A percentile compares a stretch with the other conserved stretches of the same genome.
Evolutionary conservation across 2,113 vertebrate genomes (phyloP).

Genomic region (Eclectus roratus): DNA sequence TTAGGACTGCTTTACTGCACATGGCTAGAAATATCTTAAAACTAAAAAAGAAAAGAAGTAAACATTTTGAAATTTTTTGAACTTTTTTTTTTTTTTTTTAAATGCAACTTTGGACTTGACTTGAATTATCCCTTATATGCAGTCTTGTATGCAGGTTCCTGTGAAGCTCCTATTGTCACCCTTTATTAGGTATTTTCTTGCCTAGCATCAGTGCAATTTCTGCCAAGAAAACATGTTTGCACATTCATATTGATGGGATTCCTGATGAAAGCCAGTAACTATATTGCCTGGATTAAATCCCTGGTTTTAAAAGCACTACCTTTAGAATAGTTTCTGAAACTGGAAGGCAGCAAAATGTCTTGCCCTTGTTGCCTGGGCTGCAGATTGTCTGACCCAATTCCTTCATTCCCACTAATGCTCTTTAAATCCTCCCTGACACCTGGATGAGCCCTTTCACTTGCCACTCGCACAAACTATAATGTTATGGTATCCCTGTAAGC

Average conservation of each 20-base stretch:
- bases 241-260: not conserved
- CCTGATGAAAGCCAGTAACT: not conserved
- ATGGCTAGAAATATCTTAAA: not conserved
- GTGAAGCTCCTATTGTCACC: not conserved
- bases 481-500: not conserved
- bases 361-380: not conserved
- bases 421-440: not conserved
- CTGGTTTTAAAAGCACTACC: not conserved
- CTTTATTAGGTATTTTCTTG: not conserved
- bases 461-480: not conserved
- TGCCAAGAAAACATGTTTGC: not conserved
- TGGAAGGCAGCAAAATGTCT: not conserved
- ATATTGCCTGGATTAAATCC: not conserved
- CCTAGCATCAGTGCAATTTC: not conserved
- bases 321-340: not conserved
- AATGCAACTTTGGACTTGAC: not conserved
- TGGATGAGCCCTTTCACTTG: slow-evolving; percentile 12
- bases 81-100: not conserved
- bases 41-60: not conserved
- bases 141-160: not conserved
- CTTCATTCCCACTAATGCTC: not conserved
- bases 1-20: not conserved
- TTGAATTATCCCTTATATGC: not conserved
- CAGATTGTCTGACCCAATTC: slow-evolving; percentile 30
- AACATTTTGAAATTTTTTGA: not conserved